These are phyloP conservation scores for Rhegmatorhina hoffmannsi DNA, from an alignment of 2,113 vertebrate species.

Conservation along the genomic window DNA sequence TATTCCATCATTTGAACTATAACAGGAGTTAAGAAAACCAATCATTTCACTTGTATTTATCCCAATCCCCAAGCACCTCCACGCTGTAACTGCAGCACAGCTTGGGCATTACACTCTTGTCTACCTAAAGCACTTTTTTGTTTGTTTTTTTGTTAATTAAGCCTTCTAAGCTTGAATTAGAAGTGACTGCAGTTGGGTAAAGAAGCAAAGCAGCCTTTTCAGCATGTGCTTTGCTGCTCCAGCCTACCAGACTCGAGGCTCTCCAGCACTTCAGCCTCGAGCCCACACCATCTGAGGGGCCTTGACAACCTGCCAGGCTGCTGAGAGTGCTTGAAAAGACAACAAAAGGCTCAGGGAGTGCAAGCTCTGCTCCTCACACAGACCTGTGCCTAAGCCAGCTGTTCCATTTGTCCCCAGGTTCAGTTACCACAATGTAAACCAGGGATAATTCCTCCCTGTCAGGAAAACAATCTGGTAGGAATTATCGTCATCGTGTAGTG, in stretches of 20 bases:
- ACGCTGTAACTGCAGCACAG: background rate
- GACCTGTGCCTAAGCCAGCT: background rate
- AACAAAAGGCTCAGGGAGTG: fast-evolving
- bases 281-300: background rate
- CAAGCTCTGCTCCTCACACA: background rate
- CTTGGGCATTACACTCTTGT: background rate
- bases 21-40: background rate
- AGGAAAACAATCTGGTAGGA: background rate
- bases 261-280: background rate
- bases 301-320: conserved; percentile 11
- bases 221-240: background rate
- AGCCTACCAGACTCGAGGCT: background rate
- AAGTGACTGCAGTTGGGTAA: background rate
- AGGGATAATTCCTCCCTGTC: background rate
- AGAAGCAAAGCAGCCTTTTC: background rate
- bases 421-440: background rate
- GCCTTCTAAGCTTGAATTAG: conserved; percentile 10
- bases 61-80: background rate
- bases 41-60: background rate
- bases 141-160: background rate
- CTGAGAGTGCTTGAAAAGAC: background rate
- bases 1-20: conserved; percentile 8
- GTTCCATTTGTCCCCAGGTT: background rate
- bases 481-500: background rate
- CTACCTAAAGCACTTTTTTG: background rate